These are phyloP conservation scores for Labeo catla DNA, from an alignment of 2,113 vertebrate species.

Conservation along the genomic window DNA sequence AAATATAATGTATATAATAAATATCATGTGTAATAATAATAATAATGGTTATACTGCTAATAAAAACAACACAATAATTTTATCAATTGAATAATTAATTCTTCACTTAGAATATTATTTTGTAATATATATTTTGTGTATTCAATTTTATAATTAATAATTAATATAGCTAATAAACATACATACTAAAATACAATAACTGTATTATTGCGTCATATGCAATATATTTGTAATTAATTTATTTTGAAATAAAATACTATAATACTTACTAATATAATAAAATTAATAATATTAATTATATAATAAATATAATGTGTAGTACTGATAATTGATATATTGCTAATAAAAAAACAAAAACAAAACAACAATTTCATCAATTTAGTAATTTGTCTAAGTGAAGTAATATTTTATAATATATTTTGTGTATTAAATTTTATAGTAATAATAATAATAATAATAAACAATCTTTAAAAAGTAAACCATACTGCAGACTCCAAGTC, in stretches of 20 bases:
- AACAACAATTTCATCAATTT: no score
- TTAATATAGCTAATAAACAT: not conserved
- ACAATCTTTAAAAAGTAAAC: not conserved
- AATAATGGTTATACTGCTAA: not conserved
- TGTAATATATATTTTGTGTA: not conserved
- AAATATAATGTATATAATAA: no score
- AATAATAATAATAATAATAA: not conserved
- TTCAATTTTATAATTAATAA: not conserved
- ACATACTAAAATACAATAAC: not conserved
- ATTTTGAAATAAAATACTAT: no score
- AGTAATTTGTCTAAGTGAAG: no score
- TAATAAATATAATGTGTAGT: no score
- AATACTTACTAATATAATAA: no score
- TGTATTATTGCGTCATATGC: not conserved
- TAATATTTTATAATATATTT: no score
- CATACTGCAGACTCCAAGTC: not conserved
- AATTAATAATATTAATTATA: no score
- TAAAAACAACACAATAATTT: not conserved
- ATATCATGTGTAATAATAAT: not conserved
- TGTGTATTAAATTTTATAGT: no score
- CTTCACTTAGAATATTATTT: not conserved
- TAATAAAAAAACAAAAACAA: no score
- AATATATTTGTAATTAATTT: no score
- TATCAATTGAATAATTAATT: not conserved
- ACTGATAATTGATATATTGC: no score